phyloP scores from a whole-genome alignment of 1,140 invertebrate genomes.

The Leucophenga varia region DNA sequence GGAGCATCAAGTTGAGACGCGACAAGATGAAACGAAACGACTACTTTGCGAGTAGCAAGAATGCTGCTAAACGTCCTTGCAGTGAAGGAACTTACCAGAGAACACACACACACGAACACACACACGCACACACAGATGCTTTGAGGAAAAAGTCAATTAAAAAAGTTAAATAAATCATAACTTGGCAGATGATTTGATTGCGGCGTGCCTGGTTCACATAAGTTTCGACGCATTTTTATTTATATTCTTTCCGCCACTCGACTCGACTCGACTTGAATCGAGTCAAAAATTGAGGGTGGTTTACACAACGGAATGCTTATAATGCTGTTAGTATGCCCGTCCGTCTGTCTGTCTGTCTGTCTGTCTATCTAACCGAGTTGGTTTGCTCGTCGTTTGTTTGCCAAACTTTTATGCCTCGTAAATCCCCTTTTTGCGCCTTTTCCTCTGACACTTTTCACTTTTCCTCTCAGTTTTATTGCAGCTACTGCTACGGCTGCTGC shows the following conservation, averaged over 20 bases:
- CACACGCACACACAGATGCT: constrained; percentile 1
- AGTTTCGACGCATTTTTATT: too few relatives aligned
- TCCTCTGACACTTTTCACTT: constrained; percentile 25
- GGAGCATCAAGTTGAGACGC: too few relatives aligned
- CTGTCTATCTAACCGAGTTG: not conserved
- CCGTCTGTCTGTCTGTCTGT: not conserved
- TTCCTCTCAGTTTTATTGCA: too few relatives aligned
- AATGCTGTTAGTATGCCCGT: not conserved
- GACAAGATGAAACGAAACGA: too few relatives aligned
- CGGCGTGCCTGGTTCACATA: constrained; percentile 38
- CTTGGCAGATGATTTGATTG: constrained; percentile 55
- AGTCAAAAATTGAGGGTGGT: not conserved
- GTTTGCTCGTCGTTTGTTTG: not conserved
- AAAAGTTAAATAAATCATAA: constrained; percentile 57
- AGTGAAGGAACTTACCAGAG: too few relatives aligned
- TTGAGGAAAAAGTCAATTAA: constrained; percentile 55
- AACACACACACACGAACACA: constrained; percentile 1
- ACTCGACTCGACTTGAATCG: not conserved
- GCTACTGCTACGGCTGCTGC: too few relatives aligned
- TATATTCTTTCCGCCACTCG: constrained; percentile 6
- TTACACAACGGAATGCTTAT: not conserved
- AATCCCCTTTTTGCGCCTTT: too few relatives aligned
- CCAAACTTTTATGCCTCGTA: constrained; percentile 4
- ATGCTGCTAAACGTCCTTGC: constrained; percentile 8
- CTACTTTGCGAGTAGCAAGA: not conserved